Percentiles rank a stretch among this genome's conserved stretches.
phyloP scores from a whole-genome alignment of 2,888 invertebrate genomes.

The Gisinianus flammeolus region DNA sequence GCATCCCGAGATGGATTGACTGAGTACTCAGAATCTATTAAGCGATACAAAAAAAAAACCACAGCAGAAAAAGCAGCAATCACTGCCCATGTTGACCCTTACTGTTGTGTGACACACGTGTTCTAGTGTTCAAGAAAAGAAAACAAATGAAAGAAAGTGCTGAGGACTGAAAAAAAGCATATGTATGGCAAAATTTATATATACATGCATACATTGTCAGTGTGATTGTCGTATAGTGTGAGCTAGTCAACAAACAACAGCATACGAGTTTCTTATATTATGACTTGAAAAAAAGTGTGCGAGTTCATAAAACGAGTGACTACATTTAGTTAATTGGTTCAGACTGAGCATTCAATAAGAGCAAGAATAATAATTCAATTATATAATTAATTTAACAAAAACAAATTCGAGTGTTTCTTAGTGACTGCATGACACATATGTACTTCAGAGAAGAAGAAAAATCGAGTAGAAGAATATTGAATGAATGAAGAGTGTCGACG shows the following conservation, averaged over 20 bases:
- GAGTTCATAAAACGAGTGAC: background rate
- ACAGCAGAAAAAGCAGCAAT: slow-evolving; percentile 7
- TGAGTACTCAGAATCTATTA: background rate
- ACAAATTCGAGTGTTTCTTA: slow-evolving; percentile 30
- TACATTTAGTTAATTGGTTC: slow-evolving; percentile 25
- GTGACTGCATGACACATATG: slow-evolving; percentile 24
- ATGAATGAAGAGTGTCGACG: background rate
- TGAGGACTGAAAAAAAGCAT: slow-evolving; percentile 17
- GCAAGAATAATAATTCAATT: slow-evolving; percentile 29
- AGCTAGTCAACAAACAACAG: slow-evolving; percentile 37
- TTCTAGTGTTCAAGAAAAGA: slow-evolving; percentile 33
- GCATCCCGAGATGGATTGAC: background rate
- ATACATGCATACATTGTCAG: slow-evolving; percentile 18
- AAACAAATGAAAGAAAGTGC: background rate
- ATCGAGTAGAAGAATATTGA: slow-evolving; percentile 9
- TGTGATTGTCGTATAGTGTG: slow-evolving; percentile 37
- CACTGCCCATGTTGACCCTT: slow-evolving; percentile 40
- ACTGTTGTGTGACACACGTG: slow-evolving; percentile 27
- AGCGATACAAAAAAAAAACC: background rate
- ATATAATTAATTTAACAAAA: slow-evolving; percentile 18
- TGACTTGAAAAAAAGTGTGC: background rate
- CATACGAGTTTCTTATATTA: slow-evolving; percentile 29
- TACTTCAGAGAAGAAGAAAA: background rate
- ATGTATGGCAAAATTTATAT: background rate
- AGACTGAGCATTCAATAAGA: slow-evolving; percentile 38